These are phyloP conservation scores for Cataglyphis albicans DNA, from an alignment of 2,888 invertebrate species.

Conservation along the genomic window DNA sequence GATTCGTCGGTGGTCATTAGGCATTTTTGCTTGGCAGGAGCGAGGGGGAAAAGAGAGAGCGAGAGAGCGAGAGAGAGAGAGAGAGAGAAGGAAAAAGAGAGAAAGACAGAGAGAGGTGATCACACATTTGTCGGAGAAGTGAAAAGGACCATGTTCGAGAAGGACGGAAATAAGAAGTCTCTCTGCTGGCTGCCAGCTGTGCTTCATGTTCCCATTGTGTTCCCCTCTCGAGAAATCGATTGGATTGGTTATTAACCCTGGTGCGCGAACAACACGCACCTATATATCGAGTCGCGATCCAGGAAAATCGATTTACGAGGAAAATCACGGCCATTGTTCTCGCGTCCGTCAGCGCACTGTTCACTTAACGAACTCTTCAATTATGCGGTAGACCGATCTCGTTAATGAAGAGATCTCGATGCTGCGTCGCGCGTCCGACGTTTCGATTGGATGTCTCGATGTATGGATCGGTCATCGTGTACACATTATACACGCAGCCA, in stretches of 20 bases:
- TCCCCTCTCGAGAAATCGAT: conserved; percentile 37
- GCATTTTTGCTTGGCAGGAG: conserved; percentile 17
- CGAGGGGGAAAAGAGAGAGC: not conserved
- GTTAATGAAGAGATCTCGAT: conserved; percentile 55
- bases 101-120: not conserved
- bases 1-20: conserved; percentile 25
- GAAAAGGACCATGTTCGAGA: conserved; percentile 8
- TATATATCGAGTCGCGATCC: conserved; percentile 37
- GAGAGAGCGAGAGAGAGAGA: not conserved
- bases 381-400: conserved; percentile 58
- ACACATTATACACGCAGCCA: not conserved
- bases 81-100: not conserved
- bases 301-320: conserved; percentile 57
- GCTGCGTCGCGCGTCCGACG: conserved; percentile 20
- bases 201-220: conserved; percentile 55
- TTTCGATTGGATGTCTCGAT: conserved; percentile 38
- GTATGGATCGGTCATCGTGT: not conserved
- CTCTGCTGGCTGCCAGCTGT: conserved; percentile 36
- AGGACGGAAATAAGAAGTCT: conserved; percentile 42
- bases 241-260: conserved; percentile 55
- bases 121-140: conserved; percentile 8
- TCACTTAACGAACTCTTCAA: conserved; percentile 57
- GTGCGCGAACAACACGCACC: conserved; percentile 6
- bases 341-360: conserved; percentile 28
- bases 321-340: conserved; percentile 52